Percentiles rank a stretch among this genome's conserved stretches.
phyloP scores from a whole-genome alignment of 2,113 vertebrate species.

The Thermophis baileyi region DNA sequence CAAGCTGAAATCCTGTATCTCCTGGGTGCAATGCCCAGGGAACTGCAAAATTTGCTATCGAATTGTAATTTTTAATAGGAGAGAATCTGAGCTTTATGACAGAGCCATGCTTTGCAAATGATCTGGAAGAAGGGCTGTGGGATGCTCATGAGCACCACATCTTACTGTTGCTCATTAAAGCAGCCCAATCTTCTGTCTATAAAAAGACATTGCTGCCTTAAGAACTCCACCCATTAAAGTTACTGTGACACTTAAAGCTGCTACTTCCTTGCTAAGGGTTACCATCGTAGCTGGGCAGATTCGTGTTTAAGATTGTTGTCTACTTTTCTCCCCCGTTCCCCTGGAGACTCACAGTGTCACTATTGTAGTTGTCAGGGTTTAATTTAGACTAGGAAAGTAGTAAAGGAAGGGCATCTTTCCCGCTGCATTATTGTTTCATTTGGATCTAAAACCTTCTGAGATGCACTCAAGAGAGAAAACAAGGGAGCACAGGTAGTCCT shows the following conservation, averaged over 20 bases:
- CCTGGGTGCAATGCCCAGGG: neutral
- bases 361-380: neutral
- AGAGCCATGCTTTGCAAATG: neutral
- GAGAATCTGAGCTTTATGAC: neutral
- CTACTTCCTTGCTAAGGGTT: neutral
- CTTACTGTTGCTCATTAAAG: neutral
- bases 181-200: neutral
- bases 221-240: neutral
- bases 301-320: neutral
- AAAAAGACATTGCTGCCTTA: neutral
- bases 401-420: neutral
- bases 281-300: neutral
- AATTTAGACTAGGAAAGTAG: neutral
- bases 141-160: neutral
- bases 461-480: neutral
- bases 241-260: neutral
- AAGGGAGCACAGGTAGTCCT: neutral
- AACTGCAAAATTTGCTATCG: neutral
- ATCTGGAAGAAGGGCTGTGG: neutral
- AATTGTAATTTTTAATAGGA: neutral
- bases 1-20: neutral
- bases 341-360: neutral
- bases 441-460: neutral
- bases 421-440: neutral
- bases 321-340: neutral